These are phyloP conservation scores for Mormoops blainvillei DNA, from an alignment of 2,113 vertebrate genomes.

Conservation along the genomic window DNA sequence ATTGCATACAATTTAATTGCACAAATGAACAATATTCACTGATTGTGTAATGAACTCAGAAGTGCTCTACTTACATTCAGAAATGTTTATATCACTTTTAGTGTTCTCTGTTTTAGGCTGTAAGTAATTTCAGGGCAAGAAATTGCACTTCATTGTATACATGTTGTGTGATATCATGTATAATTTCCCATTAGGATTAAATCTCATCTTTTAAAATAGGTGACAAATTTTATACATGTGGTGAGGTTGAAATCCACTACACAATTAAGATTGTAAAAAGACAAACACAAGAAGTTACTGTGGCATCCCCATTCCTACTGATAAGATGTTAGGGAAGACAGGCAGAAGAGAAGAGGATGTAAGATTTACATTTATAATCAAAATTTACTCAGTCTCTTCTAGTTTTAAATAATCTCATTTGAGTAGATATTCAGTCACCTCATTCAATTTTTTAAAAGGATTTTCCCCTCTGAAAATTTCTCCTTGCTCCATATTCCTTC, in stretches of 20 bases:
- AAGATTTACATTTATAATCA: not conserved
- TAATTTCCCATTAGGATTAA: not conserved
- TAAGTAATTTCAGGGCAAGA: constrained; percentile 7
- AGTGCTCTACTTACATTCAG: not conserved
- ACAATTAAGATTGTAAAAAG: not conserved
- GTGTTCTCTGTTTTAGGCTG: constrained; percentile 6
- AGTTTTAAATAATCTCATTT: not conserved
- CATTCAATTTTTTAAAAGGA: not conserved
- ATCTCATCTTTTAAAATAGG: not conserved
- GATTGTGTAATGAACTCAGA: constrained; percentile 20
- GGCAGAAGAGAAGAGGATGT: not conserved
- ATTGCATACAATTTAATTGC: constrained; percentile 28
- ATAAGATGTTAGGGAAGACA: not conserved
- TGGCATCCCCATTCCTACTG: not conserved
- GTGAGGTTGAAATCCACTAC: not conserved
- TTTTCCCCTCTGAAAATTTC: not conserved
- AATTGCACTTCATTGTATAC: not conserved
- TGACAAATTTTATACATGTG: not conserved
- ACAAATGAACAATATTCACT: constrained; percentile 39
- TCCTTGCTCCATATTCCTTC: not conserved
- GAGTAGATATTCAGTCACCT: not conserved
- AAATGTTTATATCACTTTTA: not conserved
- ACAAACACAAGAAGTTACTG: not conserved
- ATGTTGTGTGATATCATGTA: not conserved
- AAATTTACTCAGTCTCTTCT: not conserved